Evolutionary conservation across 53 echinoderm and acorn worm species (phyloP).

Genomic region (Temnopleurus reevesii): DNA sequence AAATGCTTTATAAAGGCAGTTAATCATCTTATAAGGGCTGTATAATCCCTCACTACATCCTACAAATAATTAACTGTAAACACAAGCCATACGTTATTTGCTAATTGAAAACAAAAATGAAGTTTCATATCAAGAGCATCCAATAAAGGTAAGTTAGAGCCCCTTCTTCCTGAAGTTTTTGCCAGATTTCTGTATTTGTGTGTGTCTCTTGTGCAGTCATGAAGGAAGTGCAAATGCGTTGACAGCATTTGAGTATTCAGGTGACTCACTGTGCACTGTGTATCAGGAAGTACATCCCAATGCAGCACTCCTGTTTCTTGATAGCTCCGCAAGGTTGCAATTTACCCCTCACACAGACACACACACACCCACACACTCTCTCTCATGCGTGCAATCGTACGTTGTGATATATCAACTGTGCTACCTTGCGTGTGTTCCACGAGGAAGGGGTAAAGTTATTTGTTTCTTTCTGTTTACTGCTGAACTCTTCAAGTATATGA

Average conservation of each 20-base stretch:
- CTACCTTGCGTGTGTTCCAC: background rate
- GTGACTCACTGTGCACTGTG: slow-evolving; percentile 21
- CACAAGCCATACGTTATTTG: background rate
- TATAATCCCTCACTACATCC: background rate
- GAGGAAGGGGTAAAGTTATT: slow-evolving; percentile 47
- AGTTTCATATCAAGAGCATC: background rate
- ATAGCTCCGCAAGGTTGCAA: background rate
- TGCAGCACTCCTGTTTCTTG: background rate
- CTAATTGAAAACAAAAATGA: background rate
- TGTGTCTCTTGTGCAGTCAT: slow-evolving; percentile 4
- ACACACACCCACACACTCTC: background rate
- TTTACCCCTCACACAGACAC: background rate
- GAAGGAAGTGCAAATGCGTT: slow-evolving; percentile 49
- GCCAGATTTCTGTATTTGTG: background rate
- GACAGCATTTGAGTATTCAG: slow-evolving; percentile 37
- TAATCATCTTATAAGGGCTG: background rate
- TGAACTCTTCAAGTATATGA: background rate
- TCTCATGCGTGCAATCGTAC: background rate
- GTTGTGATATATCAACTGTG: background rate
- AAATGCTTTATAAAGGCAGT: background rate
- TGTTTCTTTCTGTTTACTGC: slow-evolving; percentile 19
- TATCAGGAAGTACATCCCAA: slow-evolving; percentile 49
- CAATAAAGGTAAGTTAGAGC: background rate
- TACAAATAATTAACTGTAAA: background rate
- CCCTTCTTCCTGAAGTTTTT: background rate